Percentiles rank a stretch among this genome's conserved stretches.
Conservation (phyloP, 2,888 invertebrate genomes). For the Disparrhopalites patrizii region DNA sequence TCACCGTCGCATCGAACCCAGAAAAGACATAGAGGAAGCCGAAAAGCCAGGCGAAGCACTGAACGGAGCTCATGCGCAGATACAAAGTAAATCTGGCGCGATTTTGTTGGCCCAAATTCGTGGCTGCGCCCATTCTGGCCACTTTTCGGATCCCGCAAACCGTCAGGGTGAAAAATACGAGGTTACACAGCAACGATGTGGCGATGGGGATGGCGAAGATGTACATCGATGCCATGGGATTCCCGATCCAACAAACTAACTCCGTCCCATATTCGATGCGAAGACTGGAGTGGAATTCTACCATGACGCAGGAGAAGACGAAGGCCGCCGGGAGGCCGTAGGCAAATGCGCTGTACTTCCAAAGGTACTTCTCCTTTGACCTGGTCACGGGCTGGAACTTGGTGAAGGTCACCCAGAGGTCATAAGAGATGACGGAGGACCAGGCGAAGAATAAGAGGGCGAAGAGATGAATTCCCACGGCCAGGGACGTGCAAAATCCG, state of each 20-base stretch:
- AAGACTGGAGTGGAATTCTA: constrained; percentile 10
- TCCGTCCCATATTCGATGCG: constrained; percentile 6
- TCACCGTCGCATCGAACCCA: background rate
- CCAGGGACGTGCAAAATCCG: background rate
- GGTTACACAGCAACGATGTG: background rate
- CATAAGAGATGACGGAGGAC: constrained; percentile 21
- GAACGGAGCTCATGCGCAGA: constrained; percentile 13
- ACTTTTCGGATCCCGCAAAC: constrained; percentile 10
- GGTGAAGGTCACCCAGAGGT: constrained; percentile 14
- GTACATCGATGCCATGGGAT: constrained; percentile 8
- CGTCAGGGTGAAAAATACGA: constrained; percentile 2
- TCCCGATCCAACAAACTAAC: constrained; percentile 16
- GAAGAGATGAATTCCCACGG: constrained; percentile 12
- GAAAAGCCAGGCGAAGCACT: constrained; percentile 20
- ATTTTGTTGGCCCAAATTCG: background rate
- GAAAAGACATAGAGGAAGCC: constrained; percentile 17
- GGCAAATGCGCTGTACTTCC: constrained; percentile 16
- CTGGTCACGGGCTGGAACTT: constrained; percentile 21
- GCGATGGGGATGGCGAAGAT: constrained; percentile 21
- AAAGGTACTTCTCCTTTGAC: constrained; percentile 15
- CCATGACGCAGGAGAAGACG: constrained; percentile 7
- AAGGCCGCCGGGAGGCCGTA: constrained; percentile 11
- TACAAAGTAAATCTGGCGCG: constrained; percentile 13
- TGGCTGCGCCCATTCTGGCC: background rate
- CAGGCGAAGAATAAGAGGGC: constrained; percentile 15